Evolutionary conservation across 2,797 vertebrate genomes (phyloP).

Genomic region (Spinibarbus caldwelli): DNA sequence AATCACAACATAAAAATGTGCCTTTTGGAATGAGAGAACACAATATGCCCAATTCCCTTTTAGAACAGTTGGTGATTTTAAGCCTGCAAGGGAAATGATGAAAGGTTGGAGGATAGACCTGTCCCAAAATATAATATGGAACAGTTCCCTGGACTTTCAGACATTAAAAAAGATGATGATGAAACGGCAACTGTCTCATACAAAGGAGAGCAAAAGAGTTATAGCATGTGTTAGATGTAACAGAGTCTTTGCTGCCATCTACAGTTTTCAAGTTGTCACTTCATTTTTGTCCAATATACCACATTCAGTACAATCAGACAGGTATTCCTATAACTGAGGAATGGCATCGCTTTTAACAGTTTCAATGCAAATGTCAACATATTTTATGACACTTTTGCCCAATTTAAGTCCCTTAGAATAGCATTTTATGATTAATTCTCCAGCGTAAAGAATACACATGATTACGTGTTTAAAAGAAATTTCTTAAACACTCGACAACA

Average conservation of each 20-base stretch:
- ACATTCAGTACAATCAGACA: not conserved
- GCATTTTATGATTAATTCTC: conserved; percentile 31
- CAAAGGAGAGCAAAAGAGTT: not conserved
- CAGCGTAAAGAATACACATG: conserved; percentile 37
- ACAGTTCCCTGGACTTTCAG: not conserved
- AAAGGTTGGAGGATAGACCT: not conserved
- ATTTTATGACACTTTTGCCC: conserved; percentile 20
- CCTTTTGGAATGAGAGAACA: conserved; percentile 58
- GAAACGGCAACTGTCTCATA: conserved; percentile 2
- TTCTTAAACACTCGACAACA: conserved; percentile 24
- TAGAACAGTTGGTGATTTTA: conserved; percentile 24
- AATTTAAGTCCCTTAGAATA: conserved; percentile 22
- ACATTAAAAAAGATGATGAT: conserved; percentile 1
- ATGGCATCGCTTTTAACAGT: not conserved
- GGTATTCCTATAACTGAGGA: not conserved
- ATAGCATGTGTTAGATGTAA: not conserved
- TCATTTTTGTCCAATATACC: not conserved
- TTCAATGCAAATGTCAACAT: conserved; percentile 15
- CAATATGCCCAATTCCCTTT: conserved; percentile 66
- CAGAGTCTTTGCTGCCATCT: conserved; percentile 28
- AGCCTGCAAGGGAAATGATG: conserved; percentile 54
- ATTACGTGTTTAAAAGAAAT: conserved; percentile 16
- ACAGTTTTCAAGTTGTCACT: conserved; percentile 14
- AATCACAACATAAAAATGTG: conserved; percentile 65
- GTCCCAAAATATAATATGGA: conserved; percentile 16